Evolutionary conservation across 2,888 invertebrate species (phyloP).

Genomic region (Mesopsocus fuscifrons): DNA sequence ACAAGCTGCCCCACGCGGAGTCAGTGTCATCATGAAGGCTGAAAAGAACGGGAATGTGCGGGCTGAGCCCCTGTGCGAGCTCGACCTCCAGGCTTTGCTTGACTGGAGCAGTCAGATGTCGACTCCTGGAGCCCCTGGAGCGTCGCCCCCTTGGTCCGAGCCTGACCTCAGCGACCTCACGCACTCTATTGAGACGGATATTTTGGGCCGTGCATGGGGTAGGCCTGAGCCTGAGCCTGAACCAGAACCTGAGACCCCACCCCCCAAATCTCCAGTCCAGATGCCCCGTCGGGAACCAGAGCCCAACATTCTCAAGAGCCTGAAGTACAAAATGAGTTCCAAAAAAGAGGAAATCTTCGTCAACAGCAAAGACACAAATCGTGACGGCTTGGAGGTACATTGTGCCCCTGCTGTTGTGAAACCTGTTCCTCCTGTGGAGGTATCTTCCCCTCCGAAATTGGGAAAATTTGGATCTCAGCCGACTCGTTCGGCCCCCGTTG

Average conservation of each 20-base stretch:
- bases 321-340: conserved; percentile 52
- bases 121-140: background rate
- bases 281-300: conserved; percentile 21
- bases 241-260: conserved; percentile 26
- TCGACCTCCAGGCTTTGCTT: background rate
- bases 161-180: conserved; percentile 3
- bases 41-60: conserved; percentile 59
- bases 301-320: conserved; percentile 43
- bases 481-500: conserved; percentile 14
- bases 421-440: conserved; percentile 17
- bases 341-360: conserved; percentile 40
- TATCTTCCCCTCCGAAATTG: background rate
- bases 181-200: conserved; percentile 15
- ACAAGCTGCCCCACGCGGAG: conserved; percentile 24
- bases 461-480: conserved; percentile 15
- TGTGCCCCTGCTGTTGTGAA: conserved; percentile 10
- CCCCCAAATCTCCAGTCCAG: conserved; percentile 16
- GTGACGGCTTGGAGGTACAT: conserved; percentile 20
- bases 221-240: conserved; percentile 14
- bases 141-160: conserved; percentile 3
- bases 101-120: background rate
- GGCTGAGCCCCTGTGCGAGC: conserved; percentile 18
- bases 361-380: conserved; percentile 39
- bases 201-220: conserved; percentile 15
- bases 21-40: conserved; percentile 74